These are phyloP conservation scores for Lacerta viridis DNA, from an alignment of 2,797 vertebrate genomes.

Conservation along the genomic window DNA sequence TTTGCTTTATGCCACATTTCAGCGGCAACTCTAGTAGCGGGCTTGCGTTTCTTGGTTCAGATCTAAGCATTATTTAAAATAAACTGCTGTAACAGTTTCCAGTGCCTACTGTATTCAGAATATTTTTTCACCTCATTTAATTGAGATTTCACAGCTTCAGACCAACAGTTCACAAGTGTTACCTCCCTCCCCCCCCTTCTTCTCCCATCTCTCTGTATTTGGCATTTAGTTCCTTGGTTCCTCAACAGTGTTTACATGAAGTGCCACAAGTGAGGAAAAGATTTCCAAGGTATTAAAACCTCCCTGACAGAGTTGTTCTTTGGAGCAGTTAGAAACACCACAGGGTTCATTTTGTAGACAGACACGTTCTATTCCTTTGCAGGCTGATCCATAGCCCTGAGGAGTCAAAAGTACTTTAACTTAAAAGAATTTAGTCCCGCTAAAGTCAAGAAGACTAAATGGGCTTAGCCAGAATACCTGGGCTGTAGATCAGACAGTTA, in stretches of 20 bases:
- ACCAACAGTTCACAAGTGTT: not conserved
- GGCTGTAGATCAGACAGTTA: slow-evolving; percentile 10
- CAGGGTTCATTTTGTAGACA: not conserved
- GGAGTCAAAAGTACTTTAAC: slow-evolving; percentile 13
- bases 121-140: slow-evolving; percentile 38
- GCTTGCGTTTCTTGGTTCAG: not conserved
- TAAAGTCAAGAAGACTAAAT: slow-evolving; percentile 18
- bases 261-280: not conserved
- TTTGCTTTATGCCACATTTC: slow-evolving; percentile 3
- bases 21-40: not conserved
- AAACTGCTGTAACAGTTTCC: slow-evolving; percentile 17
- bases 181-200: not conserved
- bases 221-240: not conserved
- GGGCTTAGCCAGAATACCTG: slow-evolving; percentile 3
- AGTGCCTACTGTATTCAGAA: not conserved
- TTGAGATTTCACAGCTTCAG: slow-evolving; percentile 2
- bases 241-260: not conserved
- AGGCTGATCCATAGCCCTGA: slow-evolving; percentile 4
- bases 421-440: slow-evolving; percentile 18
- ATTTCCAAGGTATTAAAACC: not conserved
- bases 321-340: slow-evolving; percentile 20
- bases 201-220: not conserved
- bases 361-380: not conserved
- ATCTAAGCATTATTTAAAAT: slow-evolving; percentile 16
- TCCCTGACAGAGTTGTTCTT: slow-evolving; percentile 3